Percentiles rank a stretch among this genome's conserved stretches.
These are phyloP conservation scores for Geotrupes spiniger DNA, from an alignment of 2,888 invertebrate species.

Conservation along the genomic window DNA sequence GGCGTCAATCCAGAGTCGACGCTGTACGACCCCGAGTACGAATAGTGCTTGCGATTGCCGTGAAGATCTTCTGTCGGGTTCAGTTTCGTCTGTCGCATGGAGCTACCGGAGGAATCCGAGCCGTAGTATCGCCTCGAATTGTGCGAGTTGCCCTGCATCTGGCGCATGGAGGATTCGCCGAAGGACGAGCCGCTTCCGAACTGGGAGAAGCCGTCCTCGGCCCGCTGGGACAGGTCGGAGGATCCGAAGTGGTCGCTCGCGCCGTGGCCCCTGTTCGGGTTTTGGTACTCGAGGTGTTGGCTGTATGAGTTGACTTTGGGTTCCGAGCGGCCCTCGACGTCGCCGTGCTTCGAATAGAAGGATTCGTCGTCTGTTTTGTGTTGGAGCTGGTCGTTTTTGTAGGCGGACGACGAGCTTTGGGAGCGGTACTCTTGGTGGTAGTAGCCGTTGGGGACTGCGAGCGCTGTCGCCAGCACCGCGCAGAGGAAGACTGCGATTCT, in stretches of 20 bases:
- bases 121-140: no score
- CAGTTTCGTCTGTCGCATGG: not conserved
- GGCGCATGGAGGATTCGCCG: not conserved
- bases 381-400: constrained; percentile 47
- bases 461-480: constrained; percentile 10
- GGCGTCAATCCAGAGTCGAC: constrained; percentile 1
- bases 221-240: not conserved
- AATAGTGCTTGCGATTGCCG: constrained; percentile 9
- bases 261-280: constrained; percentile 35
- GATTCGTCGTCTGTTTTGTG: constrained; percentile 47
- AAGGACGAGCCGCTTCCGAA: not conserved
- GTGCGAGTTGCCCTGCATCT: no score
- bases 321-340: constrained; percentile 40
- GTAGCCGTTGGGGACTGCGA: constrained; percentile 40
- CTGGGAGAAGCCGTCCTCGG: not conserved
- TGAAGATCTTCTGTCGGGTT: not conserved
- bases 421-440: constrained; percentile 48
- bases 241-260: not conserved
- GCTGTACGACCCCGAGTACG: constrained; percentile 14
- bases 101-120: no score
- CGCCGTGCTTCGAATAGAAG: constrained; percentile 45
- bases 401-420: constrained; percentile 44
- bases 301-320: constrained; percentile 45
- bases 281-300: constrained; percentile 46
- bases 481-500: constrained; percentile 5